Evolutionary conservation across 2,113 vertebrate species (phyloP).

Genomic region (Dryoscopus gambensis): DNA sequence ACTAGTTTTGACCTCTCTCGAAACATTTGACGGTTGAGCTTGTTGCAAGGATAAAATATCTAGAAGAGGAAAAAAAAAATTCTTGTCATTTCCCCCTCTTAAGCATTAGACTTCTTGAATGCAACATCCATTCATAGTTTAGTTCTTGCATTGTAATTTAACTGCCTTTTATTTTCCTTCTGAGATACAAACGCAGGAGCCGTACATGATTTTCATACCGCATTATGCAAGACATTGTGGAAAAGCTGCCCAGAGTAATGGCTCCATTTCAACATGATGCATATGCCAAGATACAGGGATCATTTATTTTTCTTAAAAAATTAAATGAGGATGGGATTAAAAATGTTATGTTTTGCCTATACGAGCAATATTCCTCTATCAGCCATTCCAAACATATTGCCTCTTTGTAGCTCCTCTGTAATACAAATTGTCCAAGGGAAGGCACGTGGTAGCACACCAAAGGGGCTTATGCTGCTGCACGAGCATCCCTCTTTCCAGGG

Average conservation of each 20-base stretch:
- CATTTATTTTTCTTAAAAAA: slow-evolving; percentile 50
- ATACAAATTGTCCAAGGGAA: background rate
- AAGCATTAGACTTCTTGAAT: slow-evolving; percentile 25
- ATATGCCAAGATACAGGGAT: slow-evolving; percentile 30
- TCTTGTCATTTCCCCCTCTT: slow-evolving; percentile 1
- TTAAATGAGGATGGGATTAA: slow-evolving; percentile 32
- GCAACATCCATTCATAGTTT: slow-evolving; percentile 36
- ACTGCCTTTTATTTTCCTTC: slow-evolving; percentile 58
- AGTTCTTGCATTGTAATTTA: slow-evolving; percentile 46
- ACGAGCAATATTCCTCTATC: slow-evolving; percentile 19
- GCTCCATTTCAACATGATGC: background rate
- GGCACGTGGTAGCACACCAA: background rate
- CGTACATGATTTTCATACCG: background rate
- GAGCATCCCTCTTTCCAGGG: background rate
- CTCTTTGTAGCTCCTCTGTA: background rate
- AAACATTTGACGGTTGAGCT: slow-evolving; percentile 38
- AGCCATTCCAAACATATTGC: background rate
- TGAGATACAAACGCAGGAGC: background rate
- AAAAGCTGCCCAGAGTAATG: slow-evolving; percentile 36
- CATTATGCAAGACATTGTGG: background rate
- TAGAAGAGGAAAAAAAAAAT: background rate
- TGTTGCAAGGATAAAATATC: slow-evolving; percentile 37
- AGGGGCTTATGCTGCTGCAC: background rate
- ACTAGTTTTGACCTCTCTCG: slow-evolving; percentile 54
- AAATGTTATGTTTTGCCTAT: slow-evolving; percentile 33